Conservation (phyloP, 2,113 vertebrate species). For the Synchiropus splendidus region DNA sequence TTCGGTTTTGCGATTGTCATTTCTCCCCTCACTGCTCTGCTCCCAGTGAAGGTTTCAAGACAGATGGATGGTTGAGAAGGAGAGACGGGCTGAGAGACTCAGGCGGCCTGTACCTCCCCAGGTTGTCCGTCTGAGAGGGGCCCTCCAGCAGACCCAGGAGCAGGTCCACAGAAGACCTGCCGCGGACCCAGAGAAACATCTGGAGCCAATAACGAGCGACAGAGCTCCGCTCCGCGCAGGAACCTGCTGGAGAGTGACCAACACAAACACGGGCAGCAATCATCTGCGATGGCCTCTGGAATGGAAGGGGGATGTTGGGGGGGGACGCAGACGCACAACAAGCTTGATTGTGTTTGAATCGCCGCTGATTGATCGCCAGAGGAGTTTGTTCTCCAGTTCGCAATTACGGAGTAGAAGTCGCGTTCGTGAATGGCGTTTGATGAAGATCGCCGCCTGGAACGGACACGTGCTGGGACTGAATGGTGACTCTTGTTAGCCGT, state of each 20-base stretch:
- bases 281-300: slow-evolving; percentile 41
- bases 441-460: too few relatives aligned
- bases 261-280: slow-evolving; percentile 32
- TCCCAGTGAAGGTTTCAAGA: too few relatives aligned
- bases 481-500: too few relatives aligned
- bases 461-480: slow-evolving; percentile 2
- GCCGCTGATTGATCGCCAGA: slow-evolving; percentile 35
- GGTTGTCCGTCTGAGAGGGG: too few relatives aligned
- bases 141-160: too few relatives aligned
- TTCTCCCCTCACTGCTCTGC: not conserved
- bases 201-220: not conserved
- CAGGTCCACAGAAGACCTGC: not conserved
- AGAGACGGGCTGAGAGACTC: too few relatives aligned
- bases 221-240: not conserved
- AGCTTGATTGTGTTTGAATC: slow-evolving; percentile 49
- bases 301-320: slow-evolving; percentile 27
- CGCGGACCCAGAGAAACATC: not conserved
- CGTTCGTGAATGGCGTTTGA: not conserved
- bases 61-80: too few relatives aligned
- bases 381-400: slow-evolving; percentile 8
- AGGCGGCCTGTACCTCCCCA: too few relatives aligned
- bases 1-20: not conserved
- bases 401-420: slow-evolving; percentile 2
- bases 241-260: slow-evolving; percentile 37
- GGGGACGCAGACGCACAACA: slow-evolving; percentile 7